Base-by-base conservation (phyloP, 1,140 invertebrate species). In the Belonocnema kinseyi region DNA sequence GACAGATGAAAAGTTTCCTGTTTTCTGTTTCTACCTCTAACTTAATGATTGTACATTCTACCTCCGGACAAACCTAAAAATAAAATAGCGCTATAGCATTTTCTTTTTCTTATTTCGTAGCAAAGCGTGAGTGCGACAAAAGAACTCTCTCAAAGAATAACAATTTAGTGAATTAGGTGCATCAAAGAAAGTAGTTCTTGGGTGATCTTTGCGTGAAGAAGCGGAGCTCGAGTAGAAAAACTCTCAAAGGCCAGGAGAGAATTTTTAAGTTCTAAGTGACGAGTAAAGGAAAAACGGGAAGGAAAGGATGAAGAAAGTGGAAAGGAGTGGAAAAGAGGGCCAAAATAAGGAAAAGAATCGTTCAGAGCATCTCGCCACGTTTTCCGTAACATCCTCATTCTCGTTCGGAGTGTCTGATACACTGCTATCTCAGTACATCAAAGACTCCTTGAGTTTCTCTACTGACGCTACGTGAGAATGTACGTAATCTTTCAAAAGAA, bases 121-220 rank as follows among this genome's bases (percentile, higher is more conserved):
- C 5, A 56, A 61, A 74, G 72, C 13, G 50, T 14, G 66, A 40
- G 13, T 53, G 66, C 66, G 77, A 81, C 76, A 80, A 83, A 58
- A 51, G 73, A 21, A 76, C 58, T 82, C 74, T 78, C 80, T 86
- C 79, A 85, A 80, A 83, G 84, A 88, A 90, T 89, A 89, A 88
- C 83, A 88, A 88, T 88, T 89, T 87, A 77, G 76, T 74, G 81
- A 89, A 90, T 90, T 89, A 87, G 83, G 79, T 75, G 80, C 75
- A 77, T 89, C 86, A 90, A 89, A 88, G 85, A 66, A 74, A 80
- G 73, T 73, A 85, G 77, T 80, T 80, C 71, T 75, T 78, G 66
- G 76, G 53, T 83, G 82, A 85, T 84, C 75, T 76, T 77, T 76
- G 73, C 53, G 74, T 54, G 54, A 73, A 71, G 13, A 73, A 74